Conservation (phyloP, 2,113 vertebrate genomes). For the Pleuronectes platessa region DNA sequence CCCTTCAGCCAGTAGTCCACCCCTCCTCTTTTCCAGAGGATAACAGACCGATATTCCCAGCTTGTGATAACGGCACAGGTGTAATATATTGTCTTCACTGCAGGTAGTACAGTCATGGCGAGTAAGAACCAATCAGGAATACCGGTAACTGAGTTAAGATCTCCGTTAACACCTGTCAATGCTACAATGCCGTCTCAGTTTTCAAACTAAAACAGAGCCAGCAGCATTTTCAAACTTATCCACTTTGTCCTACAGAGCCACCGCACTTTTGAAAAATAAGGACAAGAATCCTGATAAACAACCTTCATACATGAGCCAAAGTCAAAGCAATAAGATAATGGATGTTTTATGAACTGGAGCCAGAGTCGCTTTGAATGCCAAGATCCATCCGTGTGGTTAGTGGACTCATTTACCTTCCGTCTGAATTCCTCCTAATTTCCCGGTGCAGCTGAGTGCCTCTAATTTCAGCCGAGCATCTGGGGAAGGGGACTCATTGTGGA, state of each 20-base stretch:
- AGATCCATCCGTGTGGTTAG: constrained; percentile 42
- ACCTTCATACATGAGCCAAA: constrained; percentile 31
- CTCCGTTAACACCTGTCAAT: too few relatives aligned
- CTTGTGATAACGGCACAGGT: too few relatives aligned
- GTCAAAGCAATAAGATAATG: constrained; percentile 35
- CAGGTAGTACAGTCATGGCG: too few relatives aligned
- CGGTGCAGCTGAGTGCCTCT: constrained; percentile 63
- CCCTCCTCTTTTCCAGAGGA: too few relatives aligned
- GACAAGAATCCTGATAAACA: constrained; percentile 29
- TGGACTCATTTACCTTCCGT: constrained; percentile 59
- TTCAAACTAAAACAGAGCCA: too few relatives aligned
- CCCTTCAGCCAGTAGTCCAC: too few relatives aligned
- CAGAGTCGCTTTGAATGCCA: constrained; percentile 31
- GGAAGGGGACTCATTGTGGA: constrained; percentile 51
- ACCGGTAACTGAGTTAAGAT: too few relatives aligned
- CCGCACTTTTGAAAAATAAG: constrained; percentile 22
- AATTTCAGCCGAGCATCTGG: constrained; percentile 59
- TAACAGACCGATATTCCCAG: too few relatives aligned
- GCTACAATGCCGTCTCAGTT: too few relatives aligned
- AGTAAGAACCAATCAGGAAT: too few relatives aligned
- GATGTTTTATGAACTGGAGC: constrained; percentile 14
- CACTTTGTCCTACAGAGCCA: constrained; percentile 1
- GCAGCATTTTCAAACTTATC: too few relatives aligned
- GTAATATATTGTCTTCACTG: too few relatives aligned
- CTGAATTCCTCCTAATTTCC: constrained; percentile 56